A percentile compares a stretch with the other conserved stretches of the same genome.
phyloP scores from a whole-genome alignment of 2,113 vertebrate genomes.

The Chaetodon trifascialis region DNA sequence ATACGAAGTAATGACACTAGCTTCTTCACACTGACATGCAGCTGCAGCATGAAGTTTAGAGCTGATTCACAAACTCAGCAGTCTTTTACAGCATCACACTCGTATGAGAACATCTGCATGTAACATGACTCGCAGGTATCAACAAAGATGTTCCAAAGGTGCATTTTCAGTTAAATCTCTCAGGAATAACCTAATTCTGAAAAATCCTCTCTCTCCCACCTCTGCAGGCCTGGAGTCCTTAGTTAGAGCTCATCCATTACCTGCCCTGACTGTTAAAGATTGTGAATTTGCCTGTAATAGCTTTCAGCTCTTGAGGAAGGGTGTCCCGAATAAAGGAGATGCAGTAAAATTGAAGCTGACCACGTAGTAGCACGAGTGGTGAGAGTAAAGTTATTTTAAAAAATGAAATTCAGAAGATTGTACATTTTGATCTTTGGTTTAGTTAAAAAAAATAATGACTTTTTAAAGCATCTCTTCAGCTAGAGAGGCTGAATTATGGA shows the following conservation, averaged over 20 bases:
- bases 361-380: background rate
- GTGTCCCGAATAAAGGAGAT: background rate
- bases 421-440: background rate
- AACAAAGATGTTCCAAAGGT: background rate
- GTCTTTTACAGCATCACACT: background rate
- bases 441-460: background rate
- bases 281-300: constrained; percentile 14
- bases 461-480: background rate
- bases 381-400: background rate
- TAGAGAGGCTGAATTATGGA: background rate
- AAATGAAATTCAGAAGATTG: background rate
- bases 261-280: background rate
- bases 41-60: background rate
- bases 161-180: background rate
- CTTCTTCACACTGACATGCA: background rate
- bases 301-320: constrained; percentile 8
- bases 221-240: background rate
- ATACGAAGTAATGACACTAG: background rate
- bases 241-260: background rate
- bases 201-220: background rate
- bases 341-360: constrained; percentile 20
- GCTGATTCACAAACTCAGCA: background rate
- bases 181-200: background rate
- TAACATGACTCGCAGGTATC: background rate
- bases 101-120: background rate